Evolutionary conservation across 2,797 vertebrate species (phyloP).

Genomic region (Austrolebias charrua): DNA sequence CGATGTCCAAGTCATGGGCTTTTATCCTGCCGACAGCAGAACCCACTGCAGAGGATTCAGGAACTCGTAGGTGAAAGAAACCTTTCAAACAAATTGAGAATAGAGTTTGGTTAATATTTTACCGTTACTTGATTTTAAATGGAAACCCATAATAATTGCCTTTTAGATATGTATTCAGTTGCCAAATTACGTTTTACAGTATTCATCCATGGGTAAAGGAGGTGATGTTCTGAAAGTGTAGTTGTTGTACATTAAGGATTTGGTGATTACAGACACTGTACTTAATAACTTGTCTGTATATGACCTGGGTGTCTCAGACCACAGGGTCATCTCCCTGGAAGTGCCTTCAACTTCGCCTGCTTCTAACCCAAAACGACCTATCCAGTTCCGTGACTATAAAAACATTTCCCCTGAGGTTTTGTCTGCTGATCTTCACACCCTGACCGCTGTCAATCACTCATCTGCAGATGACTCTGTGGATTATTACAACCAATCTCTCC

Average conservation of each 20-base stretch:
- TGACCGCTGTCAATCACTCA: no score
- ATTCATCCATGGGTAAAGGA: conserved; percentile 40
- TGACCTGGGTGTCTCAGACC: no score
- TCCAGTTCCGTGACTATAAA: no score
- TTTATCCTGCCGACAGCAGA: conserved; percentile 93
- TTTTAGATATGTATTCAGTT: conserved; percentile 4
- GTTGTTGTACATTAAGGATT: conserved; percentile 54
- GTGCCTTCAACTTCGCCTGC: no score
- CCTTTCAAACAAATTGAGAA: conserved; percentile 72
- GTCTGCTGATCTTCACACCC: no score
- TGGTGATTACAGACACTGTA: no score
- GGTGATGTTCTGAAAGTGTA: conserved; percentile 38
- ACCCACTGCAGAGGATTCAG: conserved; percentile 89
- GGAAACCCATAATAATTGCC: conserved; percentile 4
- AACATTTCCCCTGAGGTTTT: no score
- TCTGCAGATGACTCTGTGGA: no score
- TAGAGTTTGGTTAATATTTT: conserved; percentile 20
- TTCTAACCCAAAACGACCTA: no score
- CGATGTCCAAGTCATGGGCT: conserved; percentile 96
- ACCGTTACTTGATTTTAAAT: conserved; percentile 31
- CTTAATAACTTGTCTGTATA: no score
- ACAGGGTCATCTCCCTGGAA: no score
- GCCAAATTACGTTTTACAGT: conserved; percentile 4
- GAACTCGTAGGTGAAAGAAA: conserved; percentile 95
- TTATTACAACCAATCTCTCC: no score